A percentile compares a stretch with the other conserved stretches of the same genome.
Conservation (phyloP, 2,888 invertebrate genomes). For the Rutpela maculata region DNA sequence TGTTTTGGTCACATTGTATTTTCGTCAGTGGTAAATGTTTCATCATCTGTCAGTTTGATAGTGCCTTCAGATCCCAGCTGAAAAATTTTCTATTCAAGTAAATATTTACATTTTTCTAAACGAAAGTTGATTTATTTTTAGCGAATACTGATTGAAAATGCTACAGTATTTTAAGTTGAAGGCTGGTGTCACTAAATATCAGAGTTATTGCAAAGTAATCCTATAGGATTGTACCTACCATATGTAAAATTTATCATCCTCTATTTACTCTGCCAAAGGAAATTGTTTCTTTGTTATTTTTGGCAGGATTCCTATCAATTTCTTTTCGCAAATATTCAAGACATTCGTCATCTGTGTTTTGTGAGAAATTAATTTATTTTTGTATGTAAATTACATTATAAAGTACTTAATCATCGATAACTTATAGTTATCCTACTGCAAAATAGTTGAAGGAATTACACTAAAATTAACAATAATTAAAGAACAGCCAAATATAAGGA, state of each 20-base stretch:
- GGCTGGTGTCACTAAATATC: neutral
- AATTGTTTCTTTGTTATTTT: neutral
- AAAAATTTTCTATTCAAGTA: neutral
- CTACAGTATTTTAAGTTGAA: neutral
- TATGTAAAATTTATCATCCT: neutral
- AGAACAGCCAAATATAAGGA: too few species aligned
- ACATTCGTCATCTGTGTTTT: neutral
- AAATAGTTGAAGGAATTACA: too few species aligned
- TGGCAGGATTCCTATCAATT: neutral
- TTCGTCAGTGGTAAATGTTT: neutral
- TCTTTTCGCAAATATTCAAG: neutral
- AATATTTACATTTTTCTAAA: conserved; percentile 24
- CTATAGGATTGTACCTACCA: neutral
- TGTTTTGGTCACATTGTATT: neutral
- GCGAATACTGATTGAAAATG: neutral
- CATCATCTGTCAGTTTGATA: conserved; percentile 11
- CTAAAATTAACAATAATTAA: too few species aligned
- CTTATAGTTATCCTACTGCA: too few species aligned
- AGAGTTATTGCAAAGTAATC: neutral
- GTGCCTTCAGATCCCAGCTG: neutral
- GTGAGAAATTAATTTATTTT: too few species aligned
- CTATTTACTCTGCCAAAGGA: neutral
- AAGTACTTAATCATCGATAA: too few species aligned
- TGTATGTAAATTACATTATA: too few species aligned
- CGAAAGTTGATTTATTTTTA: neutral